Evolutionary conservation across 2,888 invertebrate species (phyloP).

Genomic region (Unio pictorum): DNA sequence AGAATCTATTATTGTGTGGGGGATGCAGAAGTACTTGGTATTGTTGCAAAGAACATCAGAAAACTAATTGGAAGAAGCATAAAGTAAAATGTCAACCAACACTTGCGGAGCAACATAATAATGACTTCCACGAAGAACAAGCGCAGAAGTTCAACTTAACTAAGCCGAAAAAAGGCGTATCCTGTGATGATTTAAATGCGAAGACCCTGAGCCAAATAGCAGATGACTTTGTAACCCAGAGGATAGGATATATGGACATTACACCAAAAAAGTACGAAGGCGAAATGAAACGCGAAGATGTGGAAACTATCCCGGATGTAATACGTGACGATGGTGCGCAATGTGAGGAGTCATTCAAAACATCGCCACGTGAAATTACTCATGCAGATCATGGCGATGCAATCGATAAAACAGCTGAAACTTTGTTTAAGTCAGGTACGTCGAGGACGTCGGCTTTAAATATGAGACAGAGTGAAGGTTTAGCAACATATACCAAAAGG

Average conservation of each 20-base stretch:
- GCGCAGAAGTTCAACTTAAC: background rate
- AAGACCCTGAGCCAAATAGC: no score
- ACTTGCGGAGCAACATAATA: conserved; percentile 2
- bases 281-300: no score
- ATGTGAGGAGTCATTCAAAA: background rate
- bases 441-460: conserved; percentile 4
- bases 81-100: conserved; percentile 26
- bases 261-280: no score
- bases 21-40: conserved; percentile 62
- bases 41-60: conserved; percentile 66
- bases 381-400: conserved; percentile 7
- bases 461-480: conserved; percentile 3
- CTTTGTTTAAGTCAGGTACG: background rate
- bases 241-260: no score
- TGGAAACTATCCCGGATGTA: no score
- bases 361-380: background rate
- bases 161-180: background rate
- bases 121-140: conserved; percentile 12
- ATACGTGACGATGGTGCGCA: background rate
- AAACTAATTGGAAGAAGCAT: conserved; percentile 62
- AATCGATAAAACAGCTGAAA: conserved; percentile 4
- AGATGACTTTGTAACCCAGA: no score
- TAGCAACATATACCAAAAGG: conserved; percentile 1
- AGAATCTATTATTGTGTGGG: conserved; percentile 61
- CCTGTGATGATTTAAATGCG: no score